These are phyloP conservation scores for Notarius lentiginosus DNA, from an alignment of 2,113 vertebrate species.

Conservation along the genomic window DNA sequence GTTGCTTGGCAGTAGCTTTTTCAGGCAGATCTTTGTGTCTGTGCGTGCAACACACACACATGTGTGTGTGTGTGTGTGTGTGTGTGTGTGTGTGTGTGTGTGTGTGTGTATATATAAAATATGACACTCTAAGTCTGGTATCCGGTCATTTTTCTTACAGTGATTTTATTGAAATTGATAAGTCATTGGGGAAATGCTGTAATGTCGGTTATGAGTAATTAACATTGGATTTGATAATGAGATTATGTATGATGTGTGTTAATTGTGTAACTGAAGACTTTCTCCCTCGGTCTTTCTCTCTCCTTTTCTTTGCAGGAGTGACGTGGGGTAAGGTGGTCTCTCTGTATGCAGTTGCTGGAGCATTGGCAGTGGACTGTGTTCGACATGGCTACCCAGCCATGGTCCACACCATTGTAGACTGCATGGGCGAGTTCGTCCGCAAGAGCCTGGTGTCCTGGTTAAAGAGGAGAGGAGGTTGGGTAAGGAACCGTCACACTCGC, in stretches of 20 bases:
- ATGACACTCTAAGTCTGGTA: too few relatives aligned
- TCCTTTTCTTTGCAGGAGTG: constrained; percentile 59
- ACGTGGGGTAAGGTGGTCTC: constrained; percentile 98
- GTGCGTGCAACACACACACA: neutral
- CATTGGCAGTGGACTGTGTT: constrained; percentile 90
- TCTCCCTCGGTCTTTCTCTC: neutral
- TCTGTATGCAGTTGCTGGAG: constrained; percentile 87
- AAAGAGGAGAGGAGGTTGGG: constrained; percentile 90
- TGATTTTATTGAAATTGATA: neutral
- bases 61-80: too few relatives aligned
- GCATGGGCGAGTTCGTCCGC: constrained; percentile 94
- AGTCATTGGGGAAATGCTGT: neutral
- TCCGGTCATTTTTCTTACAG: neutral
- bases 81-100: too few relatives aligned
- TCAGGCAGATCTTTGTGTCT: constrained; percentile 2
- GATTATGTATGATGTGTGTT: neutral
- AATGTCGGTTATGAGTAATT: neutral
- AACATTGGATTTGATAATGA: neutral
- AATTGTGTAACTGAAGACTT: neutral
- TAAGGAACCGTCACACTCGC: constrained; percentile 66
- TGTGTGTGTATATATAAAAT: too few relatives aligned
- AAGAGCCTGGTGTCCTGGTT: constrained; percentile 89
- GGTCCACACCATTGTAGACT: constrained; percentile 92
- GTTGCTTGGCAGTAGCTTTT: constrained; percentile 27
- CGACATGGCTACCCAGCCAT: constrained; percentile 86